A percentile compares a stretch with the other conserved stretches of the same genome.
These are phyloP conservation scores for Fundulus diaphanus DNA, from an alignment of 2,797 vertebrate genomes.

Conservation along the genomic window DNA sequence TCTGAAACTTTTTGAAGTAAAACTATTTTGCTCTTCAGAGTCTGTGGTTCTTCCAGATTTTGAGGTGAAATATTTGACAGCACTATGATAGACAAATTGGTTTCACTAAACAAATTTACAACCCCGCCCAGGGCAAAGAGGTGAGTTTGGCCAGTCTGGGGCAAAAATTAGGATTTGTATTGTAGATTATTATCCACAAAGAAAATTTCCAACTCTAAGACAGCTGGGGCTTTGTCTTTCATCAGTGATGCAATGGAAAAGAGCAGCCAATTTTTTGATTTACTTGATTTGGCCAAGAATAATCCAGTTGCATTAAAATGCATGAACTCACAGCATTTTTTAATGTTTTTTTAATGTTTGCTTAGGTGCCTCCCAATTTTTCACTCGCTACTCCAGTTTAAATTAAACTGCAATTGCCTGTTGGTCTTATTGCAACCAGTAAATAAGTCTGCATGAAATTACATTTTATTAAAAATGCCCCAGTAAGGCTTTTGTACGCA, in stretches of 20 bases:
- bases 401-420: neutral
- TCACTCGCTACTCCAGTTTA: neutral
- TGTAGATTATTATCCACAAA: neutral
- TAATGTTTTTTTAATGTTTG: too few species aligned
- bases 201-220: neutral
- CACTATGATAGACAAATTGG: neutral
- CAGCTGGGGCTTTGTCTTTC: too few species aligned
- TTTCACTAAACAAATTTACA: neutral
- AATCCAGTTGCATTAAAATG: too few species aligned
- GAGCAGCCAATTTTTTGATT: neutral
- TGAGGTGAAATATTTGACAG: neutral
- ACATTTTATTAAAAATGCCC: neutral
- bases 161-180: neutral
- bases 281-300: neutral
- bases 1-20: neutral
- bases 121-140: neutral
- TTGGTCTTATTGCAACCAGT: too few species aligned
- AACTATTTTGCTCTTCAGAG: neutral
- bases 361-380: neutral
- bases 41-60: neutral
- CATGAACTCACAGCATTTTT: too few species aligned
- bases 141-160: neutral
- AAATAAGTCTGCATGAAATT: neutral
- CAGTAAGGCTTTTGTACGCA: neutral
- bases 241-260: too few species aligned